Base-by-base conservation (phyloP, 2,113 vertebrate genomes). In the Mesoclemmys tuberculata region DNA sequence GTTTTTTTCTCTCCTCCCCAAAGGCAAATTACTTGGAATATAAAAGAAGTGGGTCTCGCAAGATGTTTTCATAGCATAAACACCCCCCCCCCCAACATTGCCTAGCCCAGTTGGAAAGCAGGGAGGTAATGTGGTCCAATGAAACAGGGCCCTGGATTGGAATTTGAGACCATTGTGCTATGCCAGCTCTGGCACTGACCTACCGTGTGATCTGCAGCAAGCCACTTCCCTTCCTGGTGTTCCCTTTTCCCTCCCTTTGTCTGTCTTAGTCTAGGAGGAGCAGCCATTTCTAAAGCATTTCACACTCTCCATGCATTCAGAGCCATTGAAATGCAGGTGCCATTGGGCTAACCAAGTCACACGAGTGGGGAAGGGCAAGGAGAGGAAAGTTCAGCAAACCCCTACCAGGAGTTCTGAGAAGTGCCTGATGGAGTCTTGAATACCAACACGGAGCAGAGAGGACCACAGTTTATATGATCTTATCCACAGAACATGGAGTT, bases 1-100 rank as follows among this genome's bases (percentile, higher is more conserved):
- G 68, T 5, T 52, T 52, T 52, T 52, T 52, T 55, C 44, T 18
- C 75, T 84, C 75, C 2, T 61, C 51, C 82, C 10, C 26, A 35
- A 84, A 94, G 82, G 91, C 88, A 92, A 91, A 94, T 87, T 83
- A 80, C 80, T 90, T 52, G 48, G 81, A 91, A 87, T 85, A 85
- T 27, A 35, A 64, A 92, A 94, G 85, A 4, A 79, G 31, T 8
- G 86, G 75, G 29, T 95, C 92, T 85, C 75, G 56, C 80, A 92
- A 56, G 26, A 26, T 49, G 5, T 54, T 95, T 78, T 88, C 68
- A 8, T 14, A 61, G 92, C 61, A 38, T 12, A 58, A 79, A n/a
- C n/a, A n/a, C n/a, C n/a, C n/a, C n/a, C n/a, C n/a, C n/a, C n/a
- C n/a, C n/a, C n/a, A 68, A 0, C 5, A 13, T 9, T 44, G 82